Evolutionary conservation across 2,888 invertebrate species (phyloP), one percentile per base, ranked within the genome.

Genomic region (Coelinius sp.): DNA sequence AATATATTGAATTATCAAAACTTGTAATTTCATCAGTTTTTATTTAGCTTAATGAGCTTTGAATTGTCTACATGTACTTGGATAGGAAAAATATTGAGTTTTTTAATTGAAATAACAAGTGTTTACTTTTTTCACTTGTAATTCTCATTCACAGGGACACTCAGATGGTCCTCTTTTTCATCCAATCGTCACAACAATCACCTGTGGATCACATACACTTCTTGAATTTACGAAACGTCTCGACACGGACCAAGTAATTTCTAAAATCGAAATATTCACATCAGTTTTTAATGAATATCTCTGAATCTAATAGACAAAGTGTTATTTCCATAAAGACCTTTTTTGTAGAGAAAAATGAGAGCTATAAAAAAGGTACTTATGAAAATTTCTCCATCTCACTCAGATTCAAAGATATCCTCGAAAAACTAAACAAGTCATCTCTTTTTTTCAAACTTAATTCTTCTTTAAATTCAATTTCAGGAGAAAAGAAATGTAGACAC

Each of bases 151-250:
- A 8, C 81, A 92, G 93, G 95, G 98, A 1, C 99, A 99, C 89
- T 92, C 95, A 24, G 99, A 99, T 89, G 99, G 99, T 0, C 95
- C 97, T 0, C 89, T 99, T 14, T 99, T 98, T 87, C 93, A 93
- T 87, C 98, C 98, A 0, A 94, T 94, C 12, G 95, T 99, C 69
- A 94, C 97, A 17, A 99, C 99, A 0, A 93, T 99, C 72, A 95
- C 94, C 62, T 93, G 97, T 79, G 97, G 97, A 0, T 96, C 97
- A 0, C 95, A 97, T 85, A 94, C 95, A 10, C 87, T 98, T n/a
- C 89, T 99, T 53, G 94, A 97, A 85, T 97, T 98, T 87, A 91
- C 93, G 76, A 89, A 92, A 82, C 89, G 89, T 24, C 80, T 85
- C 62, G 83, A 88, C 14, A 83, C 79, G 68, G 88, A 89, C 56